Evolutionary conservation across 2,888 invertebrate genomes (phyloP), one percentile per base, ranked within the genome.

Genomic region (Patella pellucida): DNA sequence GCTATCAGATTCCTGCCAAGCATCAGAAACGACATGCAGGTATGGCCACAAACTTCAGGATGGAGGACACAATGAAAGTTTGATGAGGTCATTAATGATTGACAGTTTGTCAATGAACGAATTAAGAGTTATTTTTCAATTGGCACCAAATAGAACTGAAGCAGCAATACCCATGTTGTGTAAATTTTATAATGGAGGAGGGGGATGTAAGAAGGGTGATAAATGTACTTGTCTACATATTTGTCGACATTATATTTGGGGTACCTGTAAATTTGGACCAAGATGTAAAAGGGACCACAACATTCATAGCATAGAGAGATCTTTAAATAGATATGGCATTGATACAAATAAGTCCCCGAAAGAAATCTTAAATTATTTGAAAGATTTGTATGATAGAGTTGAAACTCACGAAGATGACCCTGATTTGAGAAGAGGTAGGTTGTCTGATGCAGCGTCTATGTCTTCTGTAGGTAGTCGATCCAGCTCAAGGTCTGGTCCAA

Each of bases 211-310:
- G 70, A 75, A 79, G n/a, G 76, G 75, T 7, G 62, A 51, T 3
- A 76, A 74, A 27, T 81, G 80, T 69, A 69, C 54, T 2, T 52
- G 69, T 11, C 70, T 81, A 62, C 80, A 81, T 56, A 31, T 81
- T 23, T 81, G 80, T 54, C 51, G 16, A 23, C 23, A 27, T 41
- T 75, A 67, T 52, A 15, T 71, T 67, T 68, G 70, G 27, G 31
- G 31, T 0, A 52, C 71, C 16, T 75, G 75, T 71, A 75, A 68
- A 71, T 75, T 52, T 27, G 71, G 68, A 4, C 62, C 19, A 12
- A 41, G 41, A 9, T 75, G 75, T 68, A 41, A 27, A 15, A 52
- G 68, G 16, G 50, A 31, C 9, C 75, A 75, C 41, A 51, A 75
- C 31, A 51, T 62, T 5, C 31, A 50, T 15, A 52, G 71, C 12